Evolutionary conservation across 2,888 invertebrate species (phyloP).

Genomic region (Oasisia sp.): DNA sequence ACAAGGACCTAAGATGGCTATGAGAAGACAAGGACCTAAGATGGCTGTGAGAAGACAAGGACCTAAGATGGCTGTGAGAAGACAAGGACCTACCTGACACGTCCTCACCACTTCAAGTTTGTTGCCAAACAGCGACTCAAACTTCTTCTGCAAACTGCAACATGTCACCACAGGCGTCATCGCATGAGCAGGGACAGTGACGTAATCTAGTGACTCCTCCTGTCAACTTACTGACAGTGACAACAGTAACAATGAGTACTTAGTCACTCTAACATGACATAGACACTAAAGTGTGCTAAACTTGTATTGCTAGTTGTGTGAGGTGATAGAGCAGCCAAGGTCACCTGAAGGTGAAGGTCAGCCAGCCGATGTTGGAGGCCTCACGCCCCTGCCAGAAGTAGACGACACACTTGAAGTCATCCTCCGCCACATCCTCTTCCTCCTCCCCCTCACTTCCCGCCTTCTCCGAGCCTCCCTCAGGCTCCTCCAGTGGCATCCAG

Average conservation of each 20-base stretch:
- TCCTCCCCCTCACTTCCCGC: conserved; percentile 67
- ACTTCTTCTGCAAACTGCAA: conserved; percentile 83
- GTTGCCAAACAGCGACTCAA: conserved; percentile 86
- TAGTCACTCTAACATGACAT: no score
- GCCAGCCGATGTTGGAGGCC: conserved; percentile 99
- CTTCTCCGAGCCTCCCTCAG: conserved; percentile 74
- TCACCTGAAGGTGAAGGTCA: conserved; percentile 94
- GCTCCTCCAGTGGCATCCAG: conserved; percentile 76
- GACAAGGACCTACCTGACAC: conserved; percentile 73
- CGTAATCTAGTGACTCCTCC: no score
- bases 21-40: conserved; percentile 26
- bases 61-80: conserved; percentile 30
- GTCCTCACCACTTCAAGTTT: conserved; percentile 94
- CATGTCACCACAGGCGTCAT: not conserved
- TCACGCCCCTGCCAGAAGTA: conserved; percentile 99
- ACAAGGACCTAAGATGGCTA: conserved; percentile 28
- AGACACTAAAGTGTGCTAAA: not conserved
- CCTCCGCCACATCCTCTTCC: conserved; percentile 70
- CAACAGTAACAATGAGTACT: no score
- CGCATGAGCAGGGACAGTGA: not conserved
- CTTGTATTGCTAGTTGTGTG: conserved; percentile 17
- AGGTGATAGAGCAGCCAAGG: not conserved
- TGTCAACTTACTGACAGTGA: no score
- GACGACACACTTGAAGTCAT: conserved; percentile 92
- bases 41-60: not conserved